These are phyloP conservation scores for Hirtodrosophila confusa DNA, from an alignment of 2,888 invertebrate species.

Conservation along the genomic window DNA sequence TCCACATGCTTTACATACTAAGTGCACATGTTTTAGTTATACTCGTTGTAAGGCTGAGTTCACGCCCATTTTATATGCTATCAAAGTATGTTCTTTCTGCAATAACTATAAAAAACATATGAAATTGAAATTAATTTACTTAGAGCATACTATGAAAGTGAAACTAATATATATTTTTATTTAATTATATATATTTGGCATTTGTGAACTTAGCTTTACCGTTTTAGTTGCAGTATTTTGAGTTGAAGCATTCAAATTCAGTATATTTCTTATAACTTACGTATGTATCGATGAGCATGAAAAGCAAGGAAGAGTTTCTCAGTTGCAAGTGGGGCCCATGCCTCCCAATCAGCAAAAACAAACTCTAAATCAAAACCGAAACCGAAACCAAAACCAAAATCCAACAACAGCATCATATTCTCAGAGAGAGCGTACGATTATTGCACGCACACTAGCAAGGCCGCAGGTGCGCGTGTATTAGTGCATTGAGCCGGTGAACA, in stretches of 20 bases:
- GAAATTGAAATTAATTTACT: too few relatives aligned
- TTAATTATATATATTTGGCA: too few relatives aligned
- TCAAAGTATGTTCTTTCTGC: too few relatives aligned
- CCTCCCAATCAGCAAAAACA: not conserved
- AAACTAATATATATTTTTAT: too few relatives aligned
- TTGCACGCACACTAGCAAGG: not conserved
- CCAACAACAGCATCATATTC: constrained; percentile 3
- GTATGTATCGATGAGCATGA: constrained; percentile 42
- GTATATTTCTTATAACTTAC: not conserved
- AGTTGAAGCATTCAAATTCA: not conserved
- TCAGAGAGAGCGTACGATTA: too few relatives aligned
- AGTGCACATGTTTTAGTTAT: not conserved
- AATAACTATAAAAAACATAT: too few relatives aligned
- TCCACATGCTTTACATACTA: constrained; percentile 34
- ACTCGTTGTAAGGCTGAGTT: constrained; percentile 3
- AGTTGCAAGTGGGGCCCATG: constrained; percentile 44
- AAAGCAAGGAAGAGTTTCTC: constrained; percentile 67
- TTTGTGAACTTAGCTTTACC: not conserved
- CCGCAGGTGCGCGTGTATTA: constrained; percentile 18
- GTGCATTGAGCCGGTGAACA: not conserved
- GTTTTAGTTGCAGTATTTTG: not conserved
- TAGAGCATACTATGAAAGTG: too few relatives aligned
- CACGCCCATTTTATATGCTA: not conserved
- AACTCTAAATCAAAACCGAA: too few relatives aligned
- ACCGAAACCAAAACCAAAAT: too few relatives aligned